A percentile compares a stretch with the other conserved stretches of the same genome.
Evolutionary conservation across 2,888 invertebrate species (phyloP).

Genomic region (Neuroscelio doddi): DNA sequence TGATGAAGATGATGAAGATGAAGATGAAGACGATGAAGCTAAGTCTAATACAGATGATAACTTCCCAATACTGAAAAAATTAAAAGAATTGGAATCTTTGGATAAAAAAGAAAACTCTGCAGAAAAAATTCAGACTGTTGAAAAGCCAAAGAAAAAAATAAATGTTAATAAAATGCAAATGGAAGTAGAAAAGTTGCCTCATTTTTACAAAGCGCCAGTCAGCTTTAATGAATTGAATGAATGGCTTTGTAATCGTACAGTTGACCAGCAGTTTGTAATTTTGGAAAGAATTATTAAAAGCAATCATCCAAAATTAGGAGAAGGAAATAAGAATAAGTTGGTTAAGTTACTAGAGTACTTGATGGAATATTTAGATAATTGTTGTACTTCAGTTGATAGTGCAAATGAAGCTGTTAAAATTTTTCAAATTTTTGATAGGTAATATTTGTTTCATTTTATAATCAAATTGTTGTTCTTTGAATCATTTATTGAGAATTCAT

Average conservation of each 20-base stretch:
- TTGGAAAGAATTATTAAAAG: constrained; percentile 89
- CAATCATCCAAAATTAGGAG: constrained; percentile 86
- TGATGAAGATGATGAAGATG: constrained; percentile 28
- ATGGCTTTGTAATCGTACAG: constrained; percentile 76
- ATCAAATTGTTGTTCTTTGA: constrained; percentile 8
- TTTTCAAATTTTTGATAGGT: constrained; percentile 76
- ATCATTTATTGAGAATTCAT: constrained; percentile 20
- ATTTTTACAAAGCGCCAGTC: constrained; percentile 77
- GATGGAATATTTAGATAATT: constrained; percentile 85
- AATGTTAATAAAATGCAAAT: not conserved
- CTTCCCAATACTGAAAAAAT: constrained; percentile 13
- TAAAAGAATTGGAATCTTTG: constrained; percentile 49
- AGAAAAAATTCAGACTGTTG: not conserved
- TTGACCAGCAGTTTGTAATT: constrained; percentile 80
- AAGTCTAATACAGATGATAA: constrained; percentile 52
- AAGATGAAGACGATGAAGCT: constrained; percentile 36
- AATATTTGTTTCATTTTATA: constrained; percentile 54
- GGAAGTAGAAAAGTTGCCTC: not conserved
- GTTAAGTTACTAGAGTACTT: constrained; percentile 83
- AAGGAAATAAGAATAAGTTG: constrained; percentile 85
- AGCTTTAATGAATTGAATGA: constrained; percentile 78
- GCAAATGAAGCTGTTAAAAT: constrained; percentile 72
- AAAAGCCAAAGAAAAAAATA: constrained; percentile 23
- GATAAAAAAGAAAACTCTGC: constrained; percentile 49
- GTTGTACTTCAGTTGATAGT: constrained; percentile 68